Evolutionary conservation across 2,888 invertebrate genomes (phyloP), one percentile per base, ranked within the genome.

Genomic region (Amphipyra berbera): DNA sequence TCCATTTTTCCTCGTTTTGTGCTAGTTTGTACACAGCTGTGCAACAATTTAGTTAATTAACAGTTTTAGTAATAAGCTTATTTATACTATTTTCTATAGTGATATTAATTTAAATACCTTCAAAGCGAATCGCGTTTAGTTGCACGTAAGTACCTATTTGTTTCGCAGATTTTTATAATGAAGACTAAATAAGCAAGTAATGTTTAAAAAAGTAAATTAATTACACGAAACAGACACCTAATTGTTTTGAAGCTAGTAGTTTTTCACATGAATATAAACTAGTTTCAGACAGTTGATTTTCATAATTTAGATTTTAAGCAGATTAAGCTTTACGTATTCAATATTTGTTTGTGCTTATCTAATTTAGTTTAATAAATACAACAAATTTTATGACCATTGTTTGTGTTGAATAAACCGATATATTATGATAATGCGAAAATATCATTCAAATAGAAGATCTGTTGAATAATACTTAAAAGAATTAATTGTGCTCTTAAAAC

Each of bases 1-100:
- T 72, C 52, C 47, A 59, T 76, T 78, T 81, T 79, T 78, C 67
- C 77, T 73, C 68, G 58, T 76, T 72, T 68, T 78, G 73, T 79
- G 69, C 42, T 45, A 37, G 27, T 61, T 66, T 59, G 42, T 37
- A 40, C 37, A 49, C 12, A n/a, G n/a, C 15, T 68, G 30, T 40
- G 6, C 12, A 41, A 63, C 15, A 54, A 42, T 49, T 64, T 41
- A 48, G n/a, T 15, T 27, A 61, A 56, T 64, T 64, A 61, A 61
- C 40, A 48, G 14, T 47, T 65, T n/a, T 45, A 40, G 7, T 50
- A 7, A 13, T 44, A 44, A 45, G 37, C 52, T 57, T 58, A 5
- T 49, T 35, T 21, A 38, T 42, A 52, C 38, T 6, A 15, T 40
- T 52, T 52, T 48, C 0, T n/a, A 48, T n/a, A 13, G 75, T 73